Conservation (phyloP, 1,140 invertebrate species). For the Stenopsyche tienmushanensis region DNA sequence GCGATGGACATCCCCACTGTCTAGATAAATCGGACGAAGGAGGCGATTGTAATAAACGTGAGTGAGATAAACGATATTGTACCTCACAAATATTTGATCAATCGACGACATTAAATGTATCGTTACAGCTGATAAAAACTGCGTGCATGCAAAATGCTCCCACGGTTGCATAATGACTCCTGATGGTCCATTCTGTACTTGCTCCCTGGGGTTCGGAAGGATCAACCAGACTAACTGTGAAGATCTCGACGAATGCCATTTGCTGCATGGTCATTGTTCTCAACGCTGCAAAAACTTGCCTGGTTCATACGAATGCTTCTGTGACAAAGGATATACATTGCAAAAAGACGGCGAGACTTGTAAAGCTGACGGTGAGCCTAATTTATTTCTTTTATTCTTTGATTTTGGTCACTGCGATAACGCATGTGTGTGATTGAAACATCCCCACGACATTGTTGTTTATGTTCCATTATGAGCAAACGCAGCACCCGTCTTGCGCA, state of each 20-base stretch:
- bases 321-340: constrained; percentile 72
- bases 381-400: constrained; percentile 1
- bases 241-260: constrained; percentile 49
- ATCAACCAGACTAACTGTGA: constrained; percentile 53
- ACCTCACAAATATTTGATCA: constrained; percentile 42
- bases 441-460: too few relatives aligned
- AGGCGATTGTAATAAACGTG: constrained; percentile 53
- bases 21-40: constrained; percentile 75
- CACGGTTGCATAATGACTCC: constrained; percentile 51
- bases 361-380: constrained; percentile 58
- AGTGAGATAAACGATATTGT: constrained; percentile 38
- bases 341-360: constrained; percentile 69
- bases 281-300: constrained; percentile 79
- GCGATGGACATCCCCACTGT: constrained; percentile 77
- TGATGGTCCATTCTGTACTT: constrained; percentile 30
- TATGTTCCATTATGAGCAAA: too few relatives aligned
- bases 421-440: too few relatives aligned
- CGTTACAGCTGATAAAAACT: constrained; percentile 46
- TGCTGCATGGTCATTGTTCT: constrained; percentile 62
- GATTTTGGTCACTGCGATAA: not conserved
- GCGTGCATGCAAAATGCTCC: constrained; percentile 49
- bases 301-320: constrained; percentile 78
- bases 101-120: constrained; percentile 28
- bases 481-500: too few relatives aligned
- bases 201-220: constrained; percentile 42